phyloP scores from a whole-genome alignment of 1,140 invertebrate species.

The Chelonus insularis region DNA sequence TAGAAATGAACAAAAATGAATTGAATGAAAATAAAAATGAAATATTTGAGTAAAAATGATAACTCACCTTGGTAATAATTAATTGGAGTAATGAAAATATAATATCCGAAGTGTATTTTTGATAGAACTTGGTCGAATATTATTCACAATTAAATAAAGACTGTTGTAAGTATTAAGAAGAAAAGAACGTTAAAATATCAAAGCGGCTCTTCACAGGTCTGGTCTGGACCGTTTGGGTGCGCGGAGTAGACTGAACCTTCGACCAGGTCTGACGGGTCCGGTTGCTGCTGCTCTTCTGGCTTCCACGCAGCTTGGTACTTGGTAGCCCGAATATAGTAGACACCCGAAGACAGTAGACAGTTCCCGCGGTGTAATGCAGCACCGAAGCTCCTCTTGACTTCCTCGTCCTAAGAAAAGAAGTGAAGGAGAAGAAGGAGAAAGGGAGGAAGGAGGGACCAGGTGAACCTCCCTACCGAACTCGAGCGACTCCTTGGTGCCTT shows the following conservation, averaged over 20 bases:
- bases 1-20: no score
- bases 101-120: no score
- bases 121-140: no score
- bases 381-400: conserved; percentile 16
- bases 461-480: conserved; percentile 60
- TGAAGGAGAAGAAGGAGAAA: conserved; percentile 3
- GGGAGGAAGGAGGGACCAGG: conserved; percentile 23
- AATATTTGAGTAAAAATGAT: no score
- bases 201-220: conserved; percentile 33
- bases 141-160: background rate
- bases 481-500: conserved; percentile 26
- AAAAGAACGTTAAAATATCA: background rate
- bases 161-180: background rate
- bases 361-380: conserved; percentile 38
- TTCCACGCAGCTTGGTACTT: conserved; percentile 38
- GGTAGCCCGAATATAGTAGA: conserved; percentile 51
- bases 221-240: conserved; percentile 61
- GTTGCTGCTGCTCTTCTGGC: conserved; percentile 29
- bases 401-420: background rate
- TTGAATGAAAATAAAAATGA: background rate
- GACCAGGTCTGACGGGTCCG: conserved; percentile 39
- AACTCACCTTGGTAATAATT: background rate
- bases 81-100: background rate
- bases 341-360: conserved; percentile 48
- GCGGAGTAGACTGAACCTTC: conserved; percentile 60